A percentile compares a stretch with the other conserved stretches of the same genome.
Conservation (phyloP, 1,140 invertebrate genomes). For the Papilio dardanus region DNA sequence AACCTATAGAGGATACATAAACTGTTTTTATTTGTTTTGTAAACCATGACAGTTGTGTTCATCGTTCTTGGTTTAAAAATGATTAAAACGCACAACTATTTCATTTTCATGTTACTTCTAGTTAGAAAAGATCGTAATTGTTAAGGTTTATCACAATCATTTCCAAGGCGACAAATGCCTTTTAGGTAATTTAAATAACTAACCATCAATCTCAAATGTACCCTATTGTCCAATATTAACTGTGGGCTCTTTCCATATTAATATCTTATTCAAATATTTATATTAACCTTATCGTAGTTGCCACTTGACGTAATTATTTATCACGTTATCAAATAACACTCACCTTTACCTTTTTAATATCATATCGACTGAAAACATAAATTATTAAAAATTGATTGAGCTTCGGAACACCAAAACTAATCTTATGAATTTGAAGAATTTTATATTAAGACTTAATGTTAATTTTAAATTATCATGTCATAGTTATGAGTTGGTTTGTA, state of each 20-base stretch:
- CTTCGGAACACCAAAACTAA: slow-evolving; percentile 71
- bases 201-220: slow-evolving; percentile 33
- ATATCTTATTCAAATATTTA: slow-evolving; percentile 37
- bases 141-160: slow-evolving; percentile 11
- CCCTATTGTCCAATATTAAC: slow-evolving; percentile 48
- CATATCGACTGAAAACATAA: slow-evolving; percentile 38
- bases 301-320: slow-evolving; percentile 24
- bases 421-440: slow-evolving; percentile 71
- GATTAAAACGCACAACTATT: neutral
- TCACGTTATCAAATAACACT: slow-evolving; percentile 34
- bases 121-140: slow-evolving; percentile 32
- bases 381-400: slow-evolving; percentile 47
- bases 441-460: slow-evolving; percentile 52
- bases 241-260: slow-evolving; percentile 49
- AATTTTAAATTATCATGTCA: slow-evolving; percentile 45
- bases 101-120: neutral
- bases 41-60: no score
- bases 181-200: slow-evolving; percentile 35
- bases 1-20: no score
- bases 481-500: slow-evolving; percentile 26
- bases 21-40: no score
- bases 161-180: neutral
- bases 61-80: neutral
- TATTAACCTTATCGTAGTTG: slow-evolving; percentile 22
- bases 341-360: slow-evolving; percentile 1